Percentiles rank a stretch among this genome's conserved stretches.
Conservation (phyloP, 1,140 invertebrate species). For the Steinernema feltiae region DNA sequence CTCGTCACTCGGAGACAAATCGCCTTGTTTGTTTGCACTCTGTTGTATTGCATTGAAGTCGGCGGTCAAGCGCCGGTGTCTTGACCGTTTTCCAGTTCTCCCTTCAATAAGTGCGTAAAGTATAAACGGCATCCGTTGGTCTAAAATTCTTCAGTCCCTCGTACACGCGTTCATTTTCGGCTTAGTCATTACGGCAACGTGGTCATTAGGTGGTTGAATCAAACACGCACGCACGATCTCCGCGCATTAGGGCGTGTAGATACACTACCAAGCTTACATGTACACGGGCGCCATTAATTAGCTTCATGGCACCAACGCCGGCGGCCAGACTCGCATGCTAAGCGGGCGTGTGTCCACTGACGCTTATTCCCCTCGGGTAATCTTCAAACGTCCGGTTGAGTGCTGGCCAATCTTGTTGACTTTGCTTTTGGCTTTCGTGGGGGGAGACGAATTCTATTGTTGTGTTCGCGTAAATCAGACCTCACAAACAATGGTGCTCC, state of each 20-base stretch:
- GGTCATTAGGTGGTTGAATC: too few relatives aligned
- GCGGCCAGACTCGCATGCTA: background rate
- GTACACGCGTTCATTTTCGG: too few relatives aligned
- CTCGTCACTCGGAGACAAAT: background rate
- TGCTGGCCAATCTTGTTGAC: background rate
- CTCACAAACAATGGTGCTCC: background rate
- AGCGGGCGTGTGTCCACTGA: background rate
- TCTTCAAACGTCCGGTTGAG: background rate
- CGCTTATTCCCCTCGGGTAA: background rate
- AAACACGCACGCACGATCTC: too few relatives aligned
- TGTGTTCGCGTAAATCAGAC: too few relatives aligned
- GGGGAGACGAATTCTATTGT: background rate
- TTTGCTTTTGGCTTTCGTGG: background rate
- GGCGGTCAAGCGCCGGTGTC: background rate
- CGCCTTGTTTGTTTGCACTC: conserved; percentile 1
- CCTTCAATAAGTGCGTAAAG: too few relatives aligned
- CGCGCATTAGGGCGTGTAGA: too few relatives aligned
- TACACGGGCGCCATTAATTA: background rate
- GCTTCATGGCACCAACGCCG: background rate
- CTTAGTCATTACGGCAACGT: too few relatives aligned
- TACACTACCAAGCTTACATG: background rate
- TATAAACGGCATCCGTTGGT: too few relatives aligned
- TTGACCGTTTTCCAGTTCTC: background rate
- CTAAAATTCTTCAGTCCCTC: too few relatives aligned
- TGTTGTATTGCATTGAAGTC: background rate